These are phyloP conservation scores for Pollenia labialis DNA, from an alignment of 2,888 invertebrate genomes.

Conservation along the genomic window DNA sequence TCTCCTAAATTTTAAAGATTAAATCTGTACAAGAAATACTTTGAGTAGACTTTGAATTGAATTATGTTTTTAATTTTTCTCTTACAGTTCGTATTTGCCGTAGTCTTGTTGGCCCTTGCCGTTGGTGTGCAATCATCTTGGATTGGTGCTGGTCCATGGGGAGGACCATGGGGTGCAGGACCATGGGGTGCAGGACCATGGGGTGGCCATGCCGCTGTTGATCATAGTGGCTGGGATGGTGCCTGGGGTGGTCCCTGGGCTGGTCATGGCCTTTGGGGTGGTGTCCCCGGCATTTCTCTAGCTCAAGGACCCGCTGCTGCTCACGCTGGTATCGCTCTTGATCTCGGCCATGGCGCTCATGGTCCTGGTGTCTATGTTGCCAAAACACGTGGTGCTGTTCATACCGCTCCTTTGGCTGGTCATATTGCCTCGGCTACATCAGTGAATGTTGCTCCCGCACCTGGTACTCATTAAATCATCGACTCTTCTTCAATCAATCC, in stretches of 20 bases:
- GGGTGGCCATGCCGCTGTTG: constrained; percentile 72
- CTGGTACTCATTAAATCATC: constrained; percentile 79
- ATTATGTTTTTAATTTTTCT: neutral
- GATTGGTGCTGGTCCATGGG: constrained; percentile 74
- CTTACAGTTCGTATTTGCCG: constrained; percentile 66
- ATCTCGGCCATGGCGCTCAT: constrained; percentile 56
- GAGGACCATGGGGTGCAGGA: constrained; percentile 55
- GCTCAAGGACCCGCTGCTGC: constrained; percentile 78
- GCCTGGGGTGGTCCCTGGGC: constrained; percentile 81
- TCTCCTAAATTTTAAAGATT: no score
- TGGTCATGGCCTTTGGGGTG: constrained; percentile 79
- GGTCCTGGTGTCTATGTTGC: constrained; percentile 79
- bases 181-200: constrained; percentile 73
- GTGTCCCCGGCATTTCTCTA: constrained; percentile 81
- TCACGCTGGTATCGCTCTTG: constrained; percentile 54
- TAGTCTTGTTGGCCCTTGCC: constrained; percentile 81
- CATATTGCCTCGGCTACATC: constrained; percentile 75
- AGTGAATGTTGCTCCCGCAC: constrained; percentile 80
- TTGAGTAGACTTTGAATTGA: neutral
- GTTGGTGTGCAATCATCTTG: constrained; percentile 81
- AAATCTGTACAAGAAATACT: neutral
- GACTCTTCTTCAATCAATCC: neutral
- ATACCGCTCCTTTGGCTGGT: constrained; percentile 83
- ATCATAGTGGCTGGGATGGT: constrained; percentile 82
- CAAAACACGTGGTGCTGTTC: constrained; percentile 83